Percentiles rank a stretch among this genome's conserved stretches.
These are phyloP conservation scores for Biston stratarius DNA, from an alignment of 2,888 invertebrate genomes.

Conservation along the genomic window DNA sequence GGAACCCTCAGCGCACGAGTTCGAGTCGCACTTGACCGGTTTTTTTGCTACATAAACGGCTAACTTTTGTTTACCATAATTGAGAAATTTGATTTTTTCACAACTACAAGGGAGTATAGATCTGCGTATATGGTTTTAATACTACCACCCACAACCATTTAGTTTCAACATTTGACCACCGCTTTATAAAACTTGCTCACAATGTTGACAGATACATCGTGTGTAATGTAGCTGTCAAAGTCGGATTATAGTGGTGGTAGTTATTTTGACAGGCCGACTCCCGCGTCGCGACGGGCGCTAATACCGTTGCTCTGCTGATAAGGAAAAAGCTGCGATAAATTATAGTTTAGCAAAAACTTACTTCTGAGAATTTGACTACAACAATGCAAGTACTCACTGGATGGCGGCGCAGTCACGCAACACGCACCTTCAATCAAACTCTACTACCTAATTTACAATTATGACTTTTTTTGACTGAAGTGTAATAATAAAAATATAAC, in stretches of 20 bases:
- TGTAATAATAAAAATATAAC: too few relatives aligned
- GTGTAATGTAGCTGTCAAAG: conserved; percentile 57
- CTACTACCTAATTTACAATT: too few relatives aligned
- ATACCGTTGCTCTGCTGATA: conserved; percentile 36
- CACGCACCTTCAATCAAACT: neutral
- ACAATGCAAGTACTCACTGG: neutral
- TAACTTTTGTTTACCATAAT: too few relatives aligned
- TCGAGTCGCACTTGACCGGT: too few relatives aligned
- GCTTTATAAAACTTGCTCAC: neutral
- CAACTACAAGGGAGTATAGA: too few relatives aligned
- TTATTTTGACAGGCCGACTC: conserved; percentile 72
- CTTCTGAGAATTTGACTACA: neutral
- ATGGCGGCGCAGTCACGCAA: neutral
- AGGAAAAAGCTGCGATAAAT: conserved; percentile 11
- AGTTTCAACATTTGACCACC: neutral
- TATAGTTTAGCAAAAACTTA: conserved; percentile 12
- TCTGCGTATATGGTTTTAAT: too few relatives aligned
- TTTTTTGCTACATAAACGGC: too few relatives aligned
- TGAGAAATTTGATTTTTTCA: too few relatives aligned
- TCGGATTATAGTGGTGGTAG: conserved; percentile 62
- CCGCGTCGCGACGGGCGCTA: conserved; percentile 20
- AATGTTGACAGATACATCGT: neutral
- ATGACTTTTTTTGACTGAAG: too few relatives aligned
- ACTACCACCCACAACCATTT: too few relatives aligned
- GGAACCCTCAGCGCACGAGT: too few relatives aligned